These are phyloP conservation scores for Chamaea fasciata DNA, from an alignment of 2,113 vertebrate genomes.

Conservation along the genomic window DNA sequence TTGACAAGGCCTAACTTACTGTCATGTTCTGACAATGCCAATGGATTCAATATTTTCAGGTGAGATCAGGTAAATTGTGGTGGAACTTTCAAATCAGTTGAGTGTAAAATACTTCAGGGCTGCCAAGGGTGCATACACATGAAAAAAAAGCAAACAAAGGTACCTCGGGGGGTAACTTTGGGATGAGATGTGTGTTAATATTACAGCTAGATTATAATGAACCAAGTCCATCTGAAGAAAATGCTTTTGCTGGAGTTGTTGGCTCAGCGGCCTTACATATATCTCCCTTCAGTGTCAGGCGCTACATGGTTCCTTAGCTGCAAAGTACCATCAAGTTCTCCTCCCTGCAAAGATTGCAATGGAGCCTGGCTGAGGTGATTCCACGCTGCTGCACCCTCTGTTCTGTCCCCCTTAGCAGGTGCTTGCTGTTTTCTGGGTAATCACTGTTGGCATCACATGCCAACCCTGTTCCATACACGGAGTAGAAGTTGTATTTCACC, in stretches of 20 bases:
- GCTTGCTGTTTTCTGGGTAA: background rate
- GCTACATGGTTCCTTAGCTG: background rate
- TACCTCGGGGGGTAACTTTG: fast-evolving
- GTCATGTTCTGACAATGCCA: background rate
- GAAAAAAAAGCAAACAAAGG: background rate
- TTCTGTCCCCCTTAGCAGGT: background rate
- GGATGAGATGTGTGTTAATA: background rate
- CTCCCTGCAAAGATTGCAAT: background rate
- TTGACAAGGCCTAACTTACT: background rate
- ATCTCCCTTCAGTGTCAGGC: background rate
- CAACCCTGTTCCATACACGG: fast-evolving
- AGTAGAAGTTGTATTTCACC: background rate
- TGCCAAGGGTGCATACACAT: background rate
- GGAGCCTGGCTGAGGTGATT: background rate
- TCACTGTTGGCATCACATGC: background rate
- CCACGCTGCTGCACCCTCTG: background rate
- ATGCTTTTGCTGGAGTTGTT: background rate
- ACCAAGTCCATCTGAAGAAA: background rate
- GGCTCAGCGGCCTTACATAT: background rate
- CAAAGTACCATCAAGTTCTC: background rate
- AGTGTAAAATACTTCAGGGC: background rate
- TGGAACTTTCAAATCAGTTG: background rate
- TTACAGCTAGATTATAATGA: background rate
- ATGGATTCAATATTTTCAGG: background rate
- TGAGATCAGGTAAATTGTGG: background rate